phyloP scores from a whole-genome alignment of 1,140 invertebrate species.

The Drosophila gunungcola region DNA sequence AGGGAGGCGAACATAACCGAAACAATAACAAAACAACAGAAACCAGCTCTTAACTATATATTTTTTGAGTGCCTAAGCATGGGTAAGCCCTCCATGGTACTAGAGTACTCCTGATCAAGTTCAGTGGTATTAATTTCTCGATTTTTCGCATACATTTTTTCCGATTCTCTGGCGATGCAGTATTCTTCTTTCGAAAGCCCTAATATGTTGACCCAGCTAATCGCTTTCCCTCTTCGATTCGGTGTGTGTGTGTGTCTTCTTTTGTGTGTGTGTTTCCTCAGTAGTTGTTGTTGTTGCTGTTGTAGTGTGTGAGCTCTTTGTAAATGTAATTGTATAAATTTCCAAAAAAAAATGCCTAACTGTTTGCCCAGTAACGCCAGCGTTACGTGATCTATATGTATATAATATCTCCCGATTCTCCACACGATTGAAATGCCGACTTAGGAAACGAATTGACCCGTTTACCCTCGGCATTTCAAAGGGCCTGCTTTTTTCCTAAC shows the following conservation, averaged over 20 bases:
- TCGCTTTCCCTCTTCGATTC: slow-evolving; percentile 18
- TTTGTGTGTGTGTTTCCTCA: slow-evolving; percentile 14
- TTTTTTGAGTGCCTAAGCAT: slow-evolving; percentile 10
- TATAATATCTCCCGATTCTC: slow-evolving; percentile 42
- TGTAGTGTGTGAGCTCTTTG: slow-evolving; percentile 3
- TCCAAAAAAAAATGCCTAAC: slow-evolving; percentile 49
- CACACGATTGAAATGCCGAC: slow-evolving; percentile 25
- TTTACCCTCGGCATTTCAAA: slow-evolving; percentile 17
- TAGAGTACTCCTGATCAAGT: slow-evolving; percentile 33
- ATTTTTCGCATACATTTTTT: slow-evolving; percentile 13
- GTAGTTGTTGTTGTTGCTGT: slow-evolving; percentile 7
- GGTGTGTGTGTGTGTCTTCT: slow-evolving; percentile 14
- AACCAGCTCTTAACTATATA: slow-evolving; percentile 29
- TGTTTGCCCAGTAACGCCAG: slow-evolving; percentile 56
- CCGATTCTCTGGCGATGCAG: not conserved
- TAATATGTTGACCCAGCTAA: not conserved
- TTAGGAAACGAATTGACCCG: not conserved
- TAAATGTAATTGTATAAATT: slow-evolving; percentile 42
- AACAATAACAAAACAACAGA: slow-evolving; percentile 19
- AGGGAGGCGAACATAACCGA: slow-evolving; percentile 31
- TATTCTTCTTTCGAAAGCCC: slow-evolving; percentile 10
- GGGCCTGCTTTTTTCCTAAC: slow-evolving; percentile 26
- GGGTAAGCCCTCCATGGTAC: slow-evolving; percentile 18
- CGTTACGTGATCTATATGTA: slow-evolving; percentile 53
- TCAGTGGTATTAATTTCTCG: slow-evolving; percentile 30